Evolutionary conservation across 2,888 invertebrate species (phyloP).

Genomic region (Ceramica pisi): DNA sequence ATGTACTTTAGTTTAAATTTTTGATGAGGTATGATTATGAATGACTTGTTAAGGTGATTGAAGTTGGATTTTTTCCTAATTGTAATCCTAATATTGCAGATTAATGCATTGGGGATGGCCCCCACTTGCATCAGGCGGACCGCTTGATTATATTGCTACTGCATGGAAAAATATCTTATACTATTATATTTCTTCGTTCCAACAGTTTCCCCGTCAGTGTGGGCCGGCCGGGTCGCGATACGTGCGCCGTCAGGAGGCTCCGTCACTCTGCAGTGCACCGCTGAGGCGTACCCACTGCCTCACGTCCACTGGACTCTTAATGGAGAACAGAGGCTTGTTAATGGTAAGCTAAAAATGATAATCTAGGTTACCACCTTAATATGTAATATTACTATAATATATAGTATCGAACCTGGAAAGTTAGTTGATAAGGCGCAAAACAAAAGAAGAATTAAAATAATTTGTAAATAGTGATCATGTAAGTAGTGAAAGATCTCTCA

Average conservation of each 20-base stretch:
- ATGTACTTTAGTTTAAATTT: no score
- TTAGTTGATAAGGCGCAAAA: not conserved
- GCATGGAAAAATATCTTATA: no score
- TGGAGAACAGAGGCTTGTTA: constrained; percentile 91
- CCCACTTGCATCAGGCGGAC: no score
- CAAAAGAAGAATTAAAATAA: not conserved
- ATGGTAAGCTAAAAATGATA: constrained; percentile 85
- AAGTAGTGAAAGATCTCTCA: no score
- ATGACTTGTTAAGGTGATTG: no score
- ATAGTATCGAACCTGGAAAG: not conserved
- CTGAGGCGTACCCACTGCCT: constrained; percentile 94
- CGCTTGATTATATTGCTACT: no score
- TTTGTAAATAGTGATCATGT: no score
- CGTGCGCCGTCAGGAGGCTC: constrained; percentile 92
- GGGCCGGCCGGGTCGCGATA: constrained; percentile 93
- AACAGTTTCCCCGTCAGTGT: constrained; percentile 93
- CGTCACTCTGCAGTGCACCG: constrained; percentile 93
- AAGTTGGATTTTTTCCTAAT: no score
- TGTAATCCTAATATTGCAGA: no score
- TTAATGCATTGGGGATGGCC: no score
- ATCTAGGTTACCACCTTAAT: not conserved
- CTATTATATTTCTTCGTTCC: no score
- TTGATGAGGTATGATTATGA: not conserved
- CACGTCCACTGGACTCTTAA: constrained; percentile 94
- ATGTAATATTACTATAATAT: not conserved